These are phyloP conservation scores for Cyprinodon tularosa DNA, from an alignment of 2,113 vertebrate species.

Conservation along the genomic window DNA sequence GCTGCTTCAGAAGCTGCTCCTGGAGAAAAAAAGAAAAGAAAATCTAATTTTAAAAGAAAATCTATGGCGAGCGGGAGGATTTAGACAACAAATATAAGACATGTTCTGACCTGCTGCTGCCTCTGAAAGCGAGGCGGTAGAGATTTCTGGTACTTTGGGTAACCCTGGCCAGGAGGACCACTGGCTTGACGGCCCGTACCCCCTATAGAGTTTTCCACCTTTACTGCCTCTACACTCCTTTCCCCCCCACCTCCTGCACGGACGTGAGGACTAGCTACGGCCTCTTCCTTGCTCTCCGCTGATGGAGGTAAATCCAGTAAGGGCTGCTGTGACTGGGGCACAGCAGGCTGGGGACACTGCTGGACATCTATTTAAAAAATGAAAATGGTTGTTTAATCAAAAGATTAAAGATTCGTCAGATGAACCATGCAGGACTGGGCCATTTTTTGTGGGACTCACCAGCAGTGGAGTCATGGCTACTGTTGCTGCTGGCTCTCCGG, in stretches of 20 bases:
- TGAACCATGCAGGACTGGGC: background rate
- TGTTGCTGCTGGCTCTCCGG: conserved; percentile 82
- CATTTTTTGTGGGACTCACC: conserved; percentile 67
- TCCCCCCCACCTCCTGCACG: conserved; percentile 68
- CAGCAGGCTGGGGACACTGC: conserved; percentile 72
- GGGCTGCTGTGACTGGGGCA: conserved; percentile 66
- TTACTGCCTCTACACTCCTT: conserved; percentile 71
- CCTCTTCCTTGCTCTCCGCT: conserved; percentile 81
- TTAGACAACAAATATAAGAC: no score
- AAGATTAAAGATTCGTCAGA: background rate
- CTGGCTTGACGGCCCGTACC: conserved; percentile 73
- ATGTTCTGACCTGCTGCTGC: conserved; percentile 86
- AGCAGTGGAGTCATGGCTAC: conserved; percentile 83
- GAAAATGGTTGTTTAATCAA: background rate
- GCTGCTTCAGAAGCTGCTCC: conserved; percentile 92
- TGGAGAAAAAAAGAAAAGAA: conserved; percentile 44
- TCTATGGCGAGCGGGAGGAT: no score
- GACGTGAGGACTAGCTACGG: conserved; percentile 51
- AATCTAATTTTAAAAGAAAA: background rate
- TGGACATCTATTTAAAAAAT: conserved; percentile 73
- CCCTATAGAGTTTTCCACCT: conserved; percentile 77
- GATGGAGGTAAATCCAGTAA: conserved; percentile 69
- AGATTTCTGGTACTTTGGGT: conserved; percentile 93
- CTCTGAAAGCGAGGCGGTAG: conserved; percentile 93
- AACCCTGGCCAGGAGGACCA: conserved; percentile 78